Conservation (phyloP, 2,888 invertebrate species). For the Eilema griseolum region DNA sequence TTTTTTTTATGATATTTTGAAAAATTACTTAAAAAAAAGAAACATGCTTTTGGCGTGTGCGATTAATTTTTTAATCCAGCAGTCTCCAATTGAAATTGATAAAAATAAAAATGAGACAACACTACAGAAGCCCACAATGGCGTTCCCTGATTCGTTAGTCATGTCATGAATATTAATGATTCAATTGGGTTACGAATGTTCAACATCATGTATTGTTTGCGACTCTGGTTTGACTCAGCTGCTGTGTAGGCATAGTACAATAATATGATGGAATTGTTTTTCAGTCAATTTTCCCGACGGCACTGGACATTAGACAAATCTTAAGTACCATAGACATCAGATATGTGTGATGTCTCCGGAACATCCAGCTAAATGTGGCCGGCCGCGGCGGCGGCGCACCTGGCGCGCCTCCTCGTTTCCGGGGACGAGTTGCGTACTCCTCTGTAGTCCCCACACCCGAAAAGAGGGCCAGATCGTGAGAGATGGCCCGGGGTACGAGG, state of each 20-base stretch:
- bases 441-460: no score
- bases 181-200: constrained; percentile 45
- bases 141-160: constrained; percentile 60
- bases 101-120: not conserved
- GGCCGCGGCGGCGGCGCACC: no score
- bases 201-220: constrained; percentile 12
- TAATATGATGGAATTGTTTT: not conserved
- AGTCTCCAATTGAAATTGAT: not conserved
- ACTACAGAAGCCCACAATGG: constrained; percentile 28
- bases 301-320: no score
- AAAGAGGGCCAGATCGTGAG: no score
- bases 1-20: no score
- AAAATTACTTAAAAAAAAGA: not conserved
- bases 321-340: no score
- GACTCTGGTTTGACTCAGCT: not conserved
- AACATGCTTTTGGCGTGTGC: not conserved
- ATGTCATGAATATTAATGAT: constrained; percentile 67
- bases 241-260: not conserved
- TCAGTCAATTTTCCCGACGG: no score
- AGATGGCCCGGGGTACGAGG: no score
- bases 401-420: no score
- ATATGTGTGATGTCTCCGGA: no score
- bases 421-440: no score
- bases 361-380: no score
- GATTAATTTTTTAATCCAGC: not conserved